These are phyloP conservation scores for Caiman crocodilus DNA, from an alignment of 2,797 vertebrate genomes.

Conservation along the genomic window DNA sequence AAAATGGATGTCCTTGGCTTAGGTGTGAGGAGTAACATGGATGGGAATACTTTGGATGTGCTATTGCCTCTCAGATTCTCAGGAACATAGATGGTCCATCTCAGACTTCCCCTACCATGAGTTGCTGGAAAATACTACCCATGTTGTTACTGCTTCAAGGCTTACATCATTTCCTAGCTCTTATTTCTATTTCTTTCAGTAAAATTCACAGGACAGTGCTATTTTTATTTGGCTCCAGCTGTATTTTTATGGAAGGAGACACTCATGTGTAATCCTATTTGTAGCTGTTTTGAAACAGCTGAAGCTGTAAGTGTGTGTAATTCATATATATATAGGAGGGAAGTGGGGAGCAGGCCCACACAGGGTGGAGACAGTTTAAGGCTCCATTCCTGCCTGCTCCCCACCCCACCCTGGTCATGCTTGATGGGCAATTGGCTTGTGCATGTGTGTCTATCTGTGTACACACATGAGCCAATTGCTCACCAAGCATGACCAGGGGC, in stretches of 20 bases:
- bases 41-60: not conserved
- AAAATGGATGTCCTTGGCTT: rapidly evolving
- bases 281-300: not conserved
- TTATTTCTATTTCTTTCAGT: not conserved
- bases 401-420: no score
- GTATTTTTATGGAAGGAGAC: not conserved
- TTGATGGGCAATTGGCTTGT: no score
- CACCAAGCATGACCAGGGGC: no score
- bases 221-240: not conserved
- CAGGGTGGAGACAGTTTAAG: no score
- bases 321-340: no score
- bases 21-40: not conserved
- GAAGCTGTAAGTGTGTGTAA: not conserved
- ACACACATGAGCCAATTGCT: no score
- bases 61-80: not conserved
- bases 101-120: not conserved
- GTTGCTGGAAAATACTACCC: not conserved
- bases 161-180: not conserved
- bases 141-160: not conserved
- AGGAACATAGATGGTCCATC: not conserved
- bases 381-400: no score
- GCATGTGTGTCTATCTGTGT: no score
- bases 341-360: no score
- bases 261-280: not conserved
- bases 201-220: not conserved